Evolutionary conservation across 2,113 vertebrate genomes (phyloP).

Genomic region (Trichomycterus rosablanca): DNA sequence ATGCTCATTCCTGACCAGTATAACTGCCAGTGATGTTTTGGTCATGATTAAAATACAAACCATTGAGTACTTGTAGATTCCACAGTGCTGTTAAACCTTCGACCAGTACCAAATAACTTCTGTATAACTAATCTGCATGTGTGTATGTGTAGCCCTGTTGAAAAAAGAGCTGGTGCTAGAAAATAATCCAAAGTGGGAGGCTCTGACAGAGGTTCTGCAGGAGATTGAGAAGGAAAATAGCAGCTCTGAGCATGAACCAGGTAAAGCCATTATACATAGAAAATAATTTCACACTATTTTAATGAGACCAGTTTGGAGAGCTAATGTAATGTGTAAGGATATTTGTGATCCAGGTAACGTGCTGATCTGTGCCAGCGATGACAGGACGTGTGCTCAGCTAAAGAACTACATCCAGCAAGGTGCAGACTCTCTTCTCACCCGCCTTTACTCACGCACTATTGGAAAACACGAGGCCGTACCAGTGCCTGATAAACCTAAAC

Average conservation of each 20-base stretch:
- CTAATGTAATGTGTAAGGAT: too few species aligned
- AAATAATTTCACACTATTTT: not conserved
- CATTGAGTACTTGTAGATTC: too few species aligned
- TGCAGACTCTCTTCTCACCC: conserved; percentile 74
- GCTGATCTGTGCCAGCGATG: conserved; percentile 92
- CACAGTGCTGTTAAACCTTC: too few species aligned
- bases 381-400: conserved; percentile 91
- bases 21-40: too few species aligned
- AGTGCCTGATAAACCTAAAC: conserved; percentile 53
- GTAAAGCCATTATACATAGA: conserved; percentile 50
- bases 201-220: conserved; percentile 82
- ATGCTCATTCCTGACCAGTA: too few species aligned
- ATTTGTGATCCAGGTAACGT: conserved; percentile 89
- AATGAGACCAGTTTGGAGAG: too few species aligned
- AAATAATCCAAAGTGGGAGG: conserved; percentile 93
- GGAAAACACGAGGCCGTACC: conserved; percentile 67
- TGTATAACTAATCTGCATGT: conserved; percentile 29
- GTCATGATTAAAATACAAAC: not conserved
- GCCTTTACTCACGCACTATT: conserved; percentile 80
- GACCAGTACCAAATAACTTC: too few species aligned
- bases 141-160: conserved; percentile 54
- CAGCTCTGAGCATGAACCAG: conserved; percentile 74
- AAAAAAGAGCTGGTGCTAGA: conserved; percentile 85
- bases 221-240: conserved; percentile 92
- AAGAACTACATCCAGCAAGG: conserved; percentile 77